Evolutionary conservation across 2,113 vertebrate species (phyloP).

Genomic region (Mionectes macconnelli): DNA sequence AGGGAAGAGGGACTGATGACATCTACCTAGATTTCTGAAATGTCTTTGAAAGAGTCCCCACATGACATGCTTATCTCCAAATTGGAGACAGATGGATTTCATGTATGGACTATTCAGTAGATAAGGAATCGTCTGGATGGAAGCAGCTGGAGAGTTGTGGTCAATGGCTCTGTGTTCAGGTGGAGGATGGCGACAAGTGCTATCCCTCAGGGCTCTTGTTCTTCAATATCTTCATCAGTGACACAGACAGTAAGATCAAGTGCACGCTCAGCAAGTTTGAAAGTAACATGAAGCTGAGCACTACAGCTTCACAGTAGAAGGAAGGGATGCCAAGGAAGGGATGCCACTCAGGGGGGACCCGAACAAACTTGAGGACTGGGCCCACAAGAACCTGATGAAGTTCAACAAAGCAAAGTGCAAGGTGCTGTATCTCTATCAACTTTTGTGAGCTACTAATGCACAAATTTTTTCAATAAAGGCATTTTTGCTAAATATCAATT

Average conservation of each 20-base stretch:
- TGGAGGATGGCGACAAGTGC: neutral
- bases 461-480: neutral
- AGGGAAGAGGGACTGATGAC: neutral
- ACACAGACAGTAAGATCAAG: neutral
- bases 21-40: neutral
- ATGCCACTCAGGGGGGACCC: neutral
- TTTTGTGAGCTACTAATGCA: neutral
- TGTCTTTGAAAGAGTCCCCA: neutral
- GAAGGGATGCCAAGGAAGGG: no score
- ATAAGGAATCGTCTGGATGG: neutral
- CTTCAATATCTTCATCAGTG: neutral
- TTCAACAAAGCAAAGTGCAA: neutral
- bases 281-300: neutral
- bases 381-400: neutral
- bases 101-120: neutral
- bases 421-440: neutral
- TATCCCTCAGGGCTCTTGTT: neutral
- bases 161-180: neutral
- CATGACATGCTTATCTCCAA: neutral
- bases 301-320: neutral
- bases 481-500: neutral
- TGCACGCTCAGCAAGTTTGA: neutral
- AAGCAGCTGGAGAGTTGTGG: neutral
- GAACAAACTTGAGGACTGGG: neutral
- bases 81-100: neutral